Evolutionary conservation across 2,113 vertebrate genomes (phyloP).

Genomic region (Protomyctophum bolini): DNA sequence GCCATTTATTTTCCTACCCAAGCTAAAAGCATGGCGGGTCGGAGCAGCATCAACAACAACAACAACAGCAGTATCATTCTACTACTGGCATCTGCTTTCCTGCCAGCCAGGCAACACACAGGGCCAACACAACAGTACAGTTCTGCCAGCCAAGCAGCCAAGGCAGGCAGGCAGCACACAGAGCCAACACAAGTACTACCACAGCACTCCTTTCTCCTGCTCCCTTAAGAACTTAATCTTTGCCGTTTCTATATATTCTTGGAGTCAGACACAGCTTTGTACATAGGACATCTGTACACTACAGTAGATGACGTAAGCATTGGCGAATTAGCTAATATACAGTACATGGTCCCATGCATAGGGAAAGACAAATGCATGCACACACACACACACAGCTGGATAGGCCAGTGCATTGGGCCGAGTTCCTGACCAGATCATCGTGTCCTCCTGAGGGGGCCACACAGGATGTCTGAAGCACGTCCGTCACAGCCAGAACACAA

Average conservation of each 20-base stretch:
- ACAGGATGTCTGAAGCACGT: constrained; percentile 44
- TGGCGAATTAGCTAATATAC: too few species aligned
- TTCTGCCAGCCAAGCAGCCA: too few species aligned
- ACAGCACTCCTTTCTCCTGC: neutral
- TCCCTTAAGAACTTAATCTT: neutral
- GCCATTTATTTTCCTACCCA: constrained; percentile 16
- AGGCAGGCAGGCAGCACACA: neutral
- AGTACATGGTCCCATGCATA: too few species aligned
- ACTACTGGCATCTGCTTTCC: constrained; percentile 4
- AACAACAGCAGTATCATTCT: constrained; percentile 1
- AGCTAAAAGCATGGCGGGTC: neutral
- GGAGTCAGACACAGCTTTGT: neutral
- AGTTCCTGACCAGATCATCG: constrained; percentile 7
- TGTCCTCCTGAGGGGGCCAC: constrained; percentile 16
- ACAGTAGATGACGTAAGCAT: too few species aligned
- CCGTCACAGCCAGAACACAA: neutral
- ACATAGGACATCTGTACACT: too few species aligned
- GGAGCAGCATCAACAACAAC: neutral
- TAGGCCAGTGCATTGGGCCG: neutral
- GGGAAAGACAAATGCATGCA: neutral
- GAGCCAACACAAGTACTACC: constrained; percentile 9
- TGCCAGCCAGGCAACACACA: neutral
- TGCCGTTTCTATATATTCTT: neutral
- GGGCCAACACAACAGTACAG: too few species aligned
- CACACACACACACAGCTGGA: constrained; percentile 10